These are phyloP conservation scores for Ailuropoda melanoleuca DNA, from an alignment of 2,113 vertebrate species.

Conservation along the genomic window DNA sequence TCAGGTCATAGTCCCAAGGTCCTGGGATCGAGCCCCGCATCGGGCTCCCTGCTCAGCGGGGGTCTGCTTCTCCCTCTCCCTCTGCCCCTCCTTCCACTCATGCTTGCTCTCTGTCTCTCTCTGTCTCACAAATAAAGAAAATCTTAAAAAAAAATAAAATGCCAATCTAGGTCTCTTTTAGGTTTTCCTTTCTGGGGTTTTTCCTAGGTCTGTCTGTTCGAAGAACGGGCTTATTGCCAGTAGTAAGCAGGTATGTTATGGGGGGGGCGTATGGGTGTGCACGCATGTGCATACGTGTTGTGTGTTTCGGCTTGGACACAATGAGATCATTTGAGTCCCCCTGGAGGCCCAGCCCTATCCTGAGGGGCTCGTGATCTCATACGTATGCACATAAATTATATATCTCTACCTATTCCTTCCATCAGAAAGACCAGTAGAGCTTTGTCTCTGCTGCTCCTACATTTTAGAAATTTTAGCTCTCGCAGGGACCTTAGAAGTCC, in stretches of 20 bases:
- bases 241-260: background rate
- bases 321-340: background rate
- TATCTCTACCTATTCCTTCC: background rate
- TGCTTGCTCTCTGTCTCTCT: too few species aligned
- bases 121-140: too few species aligned
- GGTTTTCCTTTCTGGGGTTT: background rate
- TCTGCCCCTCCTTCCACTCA: too few species aligned
- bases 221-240: background rate
- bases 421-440: background rate
- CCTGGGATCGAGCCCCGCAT: too few species aligned
- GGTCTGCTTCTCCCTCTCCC: too few species aligned
- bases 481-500: background rate
- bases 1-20: too few species aligned
- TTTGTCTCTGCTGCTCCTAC: background rate
- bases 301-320: background rate
- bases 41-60: too few species aligned
- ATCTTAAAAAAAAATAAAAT: background rate
- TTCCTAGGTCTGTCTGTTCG: background rate
- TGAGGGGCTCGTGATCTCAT: background rate
- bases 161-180: background rate
- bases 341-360: background rate
- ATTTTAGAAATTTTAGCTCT: background rate
- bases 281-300: fast-evolving
- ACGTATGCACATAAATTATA: background rate
- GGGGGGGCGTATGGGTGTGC: too few species aligned